Evolutionary conservation across 2,113 vertebrate genomes (phyloP).

Genomic region (Thalassoma bifasciatum): DNA sequence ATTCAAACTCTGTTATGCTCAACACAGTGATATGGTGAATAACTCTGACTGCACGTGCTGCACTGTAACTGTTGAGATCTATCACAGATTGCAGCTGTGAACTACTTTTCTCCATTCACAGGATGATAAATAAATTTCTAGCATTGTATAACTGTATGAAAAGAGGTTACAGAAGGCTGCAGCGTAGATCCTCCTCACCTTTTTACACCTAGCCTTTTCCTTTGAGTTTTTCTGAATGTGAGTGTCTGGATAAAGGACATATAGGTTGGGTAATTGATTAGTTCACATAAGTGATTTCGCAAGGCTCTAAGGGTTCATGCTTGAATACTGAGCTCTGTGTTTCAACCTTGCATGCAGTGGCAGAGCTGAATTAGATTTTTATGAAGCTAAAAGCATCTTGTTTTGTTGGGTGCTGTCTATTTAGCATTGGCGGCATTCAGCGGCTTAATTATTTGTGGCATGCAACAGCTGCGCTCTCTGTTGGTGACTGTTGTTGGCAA

Average conservation of each 20-base stretch:
- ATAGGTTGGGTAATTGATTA: too few relatives aligned
- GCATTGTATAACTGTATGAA: neutral
- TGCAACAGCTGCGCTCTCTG: neutral
- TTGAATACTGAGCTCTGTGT: neutral
- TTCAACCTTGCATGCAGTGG: conserved; percentile 14
- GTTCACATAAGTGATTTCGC: too few relatives aligned
- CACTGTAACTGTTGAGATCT: too few relatives aligned
- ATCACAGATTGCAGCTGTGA: neutral
- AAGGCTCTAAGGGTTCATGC: neutral
- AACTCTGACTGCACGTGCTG: neutral
- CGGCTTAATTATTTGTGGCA: neutral
- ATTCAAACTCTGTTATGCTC: neutral
- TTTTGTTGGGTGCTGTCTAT: neutral
- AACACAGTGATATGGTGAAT: neutral
- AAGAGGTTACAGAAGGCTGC: neutral
- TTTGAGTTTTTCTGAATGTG: conserved; percentile 3
- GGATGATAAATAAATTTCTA: too few relatives aligned
- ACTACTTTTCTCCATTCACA: neutral
- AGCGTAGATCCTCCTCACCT: neutral
- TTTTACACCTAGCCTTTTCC: neutral
- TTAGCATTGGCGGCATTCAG: neutral
- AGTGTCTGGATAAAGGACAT: neutral
- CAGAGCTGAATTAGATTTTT: conserved; percentile 25
- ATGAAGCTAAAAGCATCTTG: neutral
- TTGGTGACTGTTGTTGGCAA: conserved; percentile 3